Conservation (phyloP, 2,797 vertebrate species). For the Diglossa cyanea region DNA sequence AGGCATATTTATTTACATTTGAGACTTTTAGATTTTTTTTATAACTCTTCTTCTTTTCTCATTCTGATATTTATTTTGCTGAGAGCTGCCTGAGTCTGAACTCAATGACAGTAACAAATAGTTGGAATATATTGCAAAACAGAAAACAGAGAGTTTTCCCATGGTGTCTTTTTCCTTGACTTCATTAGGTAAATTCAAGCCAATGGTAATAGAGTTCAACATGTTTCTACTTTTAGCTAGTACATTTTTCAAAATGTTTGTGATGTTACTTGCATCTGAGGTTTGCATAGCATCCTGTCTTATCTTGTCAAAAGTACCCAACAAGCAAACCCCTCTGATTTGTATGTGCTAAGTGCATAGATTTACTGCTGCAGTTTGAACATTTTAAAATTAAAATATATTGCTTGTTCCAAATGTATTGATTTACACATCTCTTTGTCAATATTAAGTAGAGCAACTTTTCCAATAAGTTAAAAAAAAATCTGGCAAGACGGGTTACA, state of each 20-base stretch:
- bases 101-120: conserved; percentile 9
- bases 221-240: not conserved
- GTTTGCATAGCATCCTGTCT: conserved; percentile 27
- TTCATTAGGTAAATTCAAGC: not conserved
- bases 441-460: conserved; percentile 93
- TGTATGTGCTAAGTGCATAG: conserved; percentile 85
- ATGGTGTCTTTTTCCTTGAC: not conserved
- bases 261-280: not conserved
- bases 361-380: conserved; percentile 95
- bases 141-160: not conserved
- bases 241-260: not conserved
- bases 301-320: conserved; percentile 62
- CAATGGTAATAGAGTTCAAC: not conserved
- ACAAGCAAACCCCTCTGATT: conserved; percentile 65
- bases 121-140: conserved; percentile 6
- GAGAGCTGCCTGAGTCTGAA: not conserved
- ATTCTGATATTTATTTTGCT: not conserved
- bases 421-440: conserved; percentile 93
- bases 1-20: not conserved
- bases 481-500: conserved; percentile 84
- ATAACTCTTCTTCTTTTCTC: not conserved
- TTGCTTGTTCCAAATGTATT: conserved; percentile 96
- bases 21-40: not conserved
- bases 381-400: conserved; percentile 99
- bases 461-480: conserved; percentile 94